phyloP scores from a whole-genome alignment of 2,888 invertebrate species.

The Tubulanus polymorphus region DNA sequence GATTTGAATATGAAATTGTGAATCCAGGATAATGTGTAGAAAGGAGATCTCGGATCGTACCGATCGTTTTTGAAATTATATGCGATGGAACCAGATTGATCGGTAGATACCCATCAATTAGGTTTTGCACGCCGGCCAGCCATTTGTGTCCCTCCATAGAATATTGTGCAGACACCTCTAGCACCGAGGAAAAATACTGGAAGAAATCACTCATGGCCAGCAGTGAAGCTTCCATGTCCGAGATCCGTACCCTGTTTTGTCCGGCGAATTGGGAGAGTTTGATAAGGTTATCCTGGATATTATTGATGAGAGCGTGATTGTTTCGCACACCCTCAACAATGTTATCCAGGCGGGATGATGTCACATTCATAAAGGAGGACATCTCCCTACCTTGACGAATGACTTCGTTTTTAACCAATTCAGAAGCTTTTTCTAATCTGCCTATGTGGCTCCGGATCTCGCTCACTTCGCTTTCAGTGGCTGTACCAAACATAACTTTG shows the following conservation, averaged over 20 bases:
- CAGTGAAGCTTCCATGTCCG: not conserved
- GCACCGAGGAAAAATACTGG: too few relatives aligned
- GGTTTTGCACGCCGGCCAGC: not conserved
- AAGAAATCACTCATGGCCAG: not conserved
- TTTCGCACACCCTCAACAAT: not conserved
- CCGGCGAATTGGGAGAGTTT: not conserved
- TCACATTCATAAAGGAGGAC: not conserved
- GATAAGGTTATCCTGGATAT: not conserved
- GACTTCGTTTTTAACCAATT: not conserved
- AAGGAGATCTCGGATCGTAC: not conserved
- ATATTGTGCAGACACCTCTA: too few relatives aligned
- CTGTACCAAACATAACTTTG: not conserved
- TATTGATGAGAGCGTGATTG: too few relatives aligned
- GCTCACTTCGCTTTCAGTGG: not conserved
- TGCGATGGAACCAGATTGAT: not conserved
- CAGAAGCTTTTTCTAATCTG: not conserved
- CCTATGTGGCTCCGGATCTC: not conserved
- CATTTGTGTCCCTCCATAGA: not conserved
- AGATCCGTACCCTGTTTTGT: too few relatives aligned
- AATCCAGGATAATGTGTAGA: not conserved
- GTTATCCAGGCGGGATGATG: not conserved
- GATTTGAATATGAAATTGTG: not conserved
- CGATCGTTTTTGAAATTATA: not conserved
- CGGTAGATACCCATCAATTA: not conserved
- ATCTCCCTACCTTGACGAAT: not conserved